Evolutionary conservation across 2,113 vertebrate species (phyloP), one percentile per base, ranked within the genome.

Genomic region (Fukomys damarensis): DNA sequence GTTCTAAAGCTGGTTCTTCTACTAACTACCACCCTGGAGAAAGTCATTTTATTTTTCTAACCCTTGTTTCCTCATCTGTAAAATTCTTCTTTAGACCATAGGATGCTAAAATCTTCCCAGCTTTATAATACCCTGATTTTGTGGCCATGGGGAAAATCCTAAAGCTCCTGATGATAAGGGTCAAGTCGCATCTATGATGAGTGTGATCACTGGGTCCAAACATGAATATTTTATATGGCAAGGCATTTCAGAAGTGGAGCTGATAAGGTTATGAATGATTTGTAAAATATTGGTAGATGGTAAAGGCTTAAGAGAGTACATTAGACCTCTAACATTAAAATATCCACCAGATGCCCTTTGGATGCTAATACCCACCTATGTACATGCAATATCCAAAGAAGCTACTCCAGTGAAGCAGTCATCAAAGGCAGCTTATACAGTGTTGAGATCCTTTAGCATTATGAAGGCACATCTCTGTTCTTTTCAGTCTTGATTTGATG

Each of bases 401-500:
- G 91, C 38, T n/a, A 11, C 68, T 26, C 32, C 13, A 2, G 14
- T 2, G 20, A 93, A 61, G 28, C 3, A 1, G 22, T 11, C 61
- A 38, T 86, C 70, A 90, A 63, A 79, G 52, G 19, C 14, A n/a
- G 13, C 65, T 81, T 26, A 41, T 13, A 4, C 0, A 41, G 22
- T 32, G 3, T 3, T 16, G 24, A 26, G 43, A 4, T 70, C 54
- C 49, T 70, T 96, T 49, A n/a, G 35, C n/a, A 32, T 49, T 12
- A 4, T 94, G 77, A 85, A 82, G 90, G 63, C 0, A 0, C 13
- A 52, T 61, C 80, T 79, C 59, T 91, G 35, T 54, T 91, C 43
- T 66, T n/a, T 85, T 58, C 56, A 90, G 17, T 32, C 63, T 66
- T 89, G 22, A 84, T 72, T 84, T 93, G 58, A 90, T 43, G 35